Evolutionary conservation across 2,888 invertebrate genomes (phyloP).

Genomic region (Siphlonurus alternatus): DNA sequence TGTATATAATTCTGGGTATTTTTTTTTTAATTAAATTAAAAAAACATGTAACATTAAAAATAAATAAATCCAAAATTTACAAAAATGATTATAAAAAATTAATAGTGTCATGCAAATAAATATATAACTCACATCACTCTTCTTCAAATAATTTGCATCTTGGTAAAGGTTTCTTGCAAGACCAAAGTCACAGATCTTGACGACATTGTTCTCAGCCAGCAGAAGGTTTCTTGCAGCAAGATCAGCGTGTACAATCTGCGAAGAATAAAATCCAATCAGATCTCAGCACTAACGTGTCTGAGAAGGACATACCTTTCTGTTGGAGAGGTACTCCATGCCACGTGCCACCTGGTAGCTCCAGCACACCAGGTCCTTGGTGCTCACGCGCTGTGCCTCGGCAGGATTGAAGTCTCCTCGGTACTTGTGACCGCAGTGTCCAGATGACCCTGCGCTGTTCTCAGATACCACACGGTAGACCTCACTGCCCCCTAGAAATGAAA

Average conservation of each 20-base stretch:
- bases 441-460: too few species aligned
- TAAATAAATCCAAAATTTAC: not conserved
- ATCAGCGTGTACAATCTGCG: conserved; percentile 17
- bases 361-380: conserved; percentile 8
- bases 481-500: too few species aligned
- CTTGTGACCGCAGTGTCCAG: not conserved
- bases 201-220: conserved; percentile 27
- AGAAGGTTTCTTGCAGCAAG: conserved; percentile 29
- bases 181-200: conserved; percentile 34
- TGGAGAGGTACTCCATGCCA: conserved; percentile 8
- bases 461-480: too few species aligned
- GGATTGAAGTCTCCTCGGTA: not conserved
- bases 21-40: not conserved
- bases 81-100: not conserved
- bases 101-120: not conserved
- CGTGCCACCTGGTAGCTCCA: conserved; percentile 9
- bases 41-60: not conserved
- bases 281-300: not conserved
- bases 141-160: conserved; percentile 27
- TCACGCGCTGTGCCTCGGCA: not conserved
- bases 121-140: conserved; percentile 22
- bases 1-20: too few species aligned
- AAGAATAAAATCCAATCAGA: conserved; percentile 4
- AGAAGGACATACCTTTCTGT: not conserved
- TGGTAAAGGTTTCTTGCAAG: conserved; percentile 30